These are phyloP conservation scores for Chamaea fasciata DNA, from an alignment of 2,113 vertebrate genomes.

Conservation along the genomic window DNA sequence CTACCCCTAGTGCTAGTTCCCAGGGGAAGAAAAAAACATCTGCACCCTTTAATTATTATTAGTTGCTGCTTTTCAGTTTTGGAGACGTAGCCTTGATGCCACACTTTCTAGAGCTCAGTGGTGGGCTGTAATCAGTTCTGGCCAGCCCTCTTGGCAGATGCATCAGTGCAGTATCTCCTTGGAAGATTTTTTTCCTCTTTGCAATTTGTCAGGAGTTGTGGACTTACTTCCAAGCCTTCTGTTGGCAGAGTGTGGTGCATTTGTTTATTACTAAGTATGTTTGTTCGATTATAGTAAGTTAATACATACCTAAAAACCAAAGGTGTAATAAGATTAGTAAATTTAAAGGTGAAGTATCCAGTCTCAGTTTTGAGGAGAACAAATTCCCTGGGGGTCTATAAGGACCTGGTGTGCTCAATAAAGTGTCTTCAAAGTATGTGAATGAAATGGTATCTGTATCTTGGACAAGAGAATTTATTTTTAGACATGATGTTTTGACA, in stretches of 20 bases:
- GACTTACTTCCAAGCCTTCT: background rate
- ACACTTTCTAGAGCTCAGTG: background rate
- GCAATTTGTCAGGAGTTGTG: background rate
- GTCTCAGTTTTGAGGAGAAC: background rate
- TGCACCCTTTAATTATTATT: background rate
- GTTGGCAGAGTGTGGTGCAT: background rate
- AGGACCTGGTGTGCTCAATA: background rate
- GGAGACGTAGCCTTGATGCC: background rate
- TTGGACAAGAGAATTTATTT: background rate
- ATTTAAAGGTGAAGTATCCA: background rate
- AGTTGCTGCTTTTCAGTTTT: slow-evolving; percentile 13
- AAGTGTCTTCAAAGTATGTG: background rate
- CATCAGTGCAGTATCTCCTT: background rate
- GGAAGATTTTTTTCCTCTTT: background rate
- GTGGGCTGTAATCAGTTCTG: background rate
- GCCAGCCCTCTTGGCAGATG: background rate
- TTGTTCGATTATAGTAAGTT: background rate
- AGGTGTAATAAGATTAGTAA: background rate
- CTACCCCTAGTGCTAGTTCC: background rate
- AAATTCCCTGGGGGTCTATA: background rate
- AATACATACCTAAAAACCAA: background rate
- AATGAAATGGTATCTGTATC: background rate
- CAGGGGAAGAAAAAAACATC: background rate
- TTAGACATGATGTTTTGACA: background rate
- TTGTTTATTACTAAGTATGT: background rate